Base-by-base conservation (phyloP, 2,888 invertebrate genomes). In the Athalia cordata region DNA sequence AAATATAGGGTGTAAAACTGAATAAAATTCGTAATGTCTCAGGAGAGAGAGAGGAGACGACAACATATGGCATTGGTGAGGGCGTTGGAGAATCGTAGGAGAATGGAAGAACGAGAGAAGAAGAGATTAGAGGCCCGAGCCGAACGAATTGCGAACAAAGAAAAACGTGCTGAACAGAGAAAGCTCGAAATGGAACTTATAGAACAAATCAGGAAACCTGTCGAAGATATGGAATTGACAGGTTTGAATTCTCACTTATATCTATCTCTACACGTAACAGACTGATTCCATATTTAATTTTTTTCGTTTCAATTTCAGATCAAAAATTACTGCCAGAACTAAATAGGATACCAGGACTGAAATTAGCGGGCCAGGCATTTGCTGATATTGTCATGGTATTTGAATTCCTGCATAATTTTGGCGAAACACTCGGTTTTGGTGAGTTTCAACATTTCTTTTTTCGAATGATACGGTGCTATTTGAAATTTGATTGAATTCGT, bases 331-430 rank as follows among this genome's bases (percentile, higher is more conserved):
- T 96, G 81, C 96, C 96, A 0, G 92, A 93, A 4, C 91, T 96
- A 77, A 93, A 94, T 77, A 92, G 98, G 82, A 94, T 99, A 83
- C 94, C 95, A 0, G 96, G 96, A 1, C 91, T 97, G 77, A 94
- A 94, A 86, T 91, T 99, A 75, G 93, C 96, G 0, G 98, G 97
- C 0, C 95, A 96, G 87, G 98, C 98, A 0, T 97, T 98, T 92
- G 96, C 97, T 0, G 97, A 99, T 90, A 92, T 96, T 64, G 92
- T 99, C 43, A 98, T 99, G 95, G 96, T 97, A n/a, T 96, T 96
- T 87, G 99, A 99, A 91, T 99, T 99, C 89, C 92, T 99, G 82
- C 96, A 98, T 86, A 99, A 98, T 91, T 99, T 99, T 88, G 97
- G 97, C 74, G 97, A 97, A 90, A 97, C 97, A 0, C 92, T 99